These are phyloP conservation scores for Spilosoma lubricipeda DNA, from an alignment of 2,888 invertebrate genomes.

Conservation along the genomic window DNA sequence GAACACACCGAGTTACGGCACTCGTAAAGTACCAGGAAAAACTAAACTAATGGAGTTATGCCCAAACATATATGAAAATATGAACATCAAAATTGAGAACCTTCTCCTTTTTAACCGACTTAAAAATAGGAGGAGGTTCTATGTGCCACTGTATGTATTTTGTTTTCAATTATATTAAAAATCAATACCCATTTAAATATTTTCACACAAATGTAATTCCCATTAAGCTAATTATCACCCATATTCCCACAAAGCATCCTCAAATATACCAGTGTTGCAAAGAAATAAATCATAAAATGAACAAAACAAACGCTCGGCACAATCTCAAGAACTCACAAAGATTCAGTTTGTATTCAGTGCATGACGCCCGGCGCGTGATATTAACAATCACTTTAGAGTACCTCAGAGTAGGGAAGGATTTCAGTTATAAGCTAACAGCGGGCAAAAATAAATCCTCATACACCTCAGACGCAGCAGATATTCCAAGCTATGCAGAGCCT, in stretches of 20 bases:
- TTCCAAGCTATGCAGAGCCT: too few species aligned
- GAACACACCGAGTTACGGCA: too few species aligned
- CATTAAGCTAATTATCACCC: neutral
- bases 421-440: constrained; percentile 16
- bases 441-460: neutral
- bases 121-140: too few species aligned
- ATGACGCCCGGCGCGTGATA: constrained; percentile 33
- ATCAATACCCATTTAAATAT: too few species aligned
- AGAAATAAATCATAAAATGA: constrained; percentile 3
- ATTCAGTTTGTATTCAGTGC: constrained; percentile 19
- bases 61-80: too few species aligned
- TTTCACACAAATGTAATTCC: neutral
- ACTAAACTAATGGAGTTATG: too few species aligned
- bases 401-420: constrained; percentile 25
- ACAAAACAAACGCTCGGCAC: constrained; percentile 7
- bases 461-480: too few species aligned
- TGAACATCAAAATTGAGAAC: too few species aligned
- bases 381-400: constrained; percentile 51
- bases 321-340: constrained; percentile 8
- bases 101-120: too few species aligned
- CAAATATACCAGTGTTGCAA: neutral
- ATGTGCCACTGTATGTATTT: too few species aligned
- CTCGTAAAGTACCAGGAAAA: too few species aligned
- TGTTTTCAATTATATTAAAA: too few species aligned
- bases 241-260: neutral